Percentiles rank a stretch among this genome's conserved stretches.
Conservation (phyloP, 2,113 vertebrate species). For the Peromyscus leucopus region DNA sequence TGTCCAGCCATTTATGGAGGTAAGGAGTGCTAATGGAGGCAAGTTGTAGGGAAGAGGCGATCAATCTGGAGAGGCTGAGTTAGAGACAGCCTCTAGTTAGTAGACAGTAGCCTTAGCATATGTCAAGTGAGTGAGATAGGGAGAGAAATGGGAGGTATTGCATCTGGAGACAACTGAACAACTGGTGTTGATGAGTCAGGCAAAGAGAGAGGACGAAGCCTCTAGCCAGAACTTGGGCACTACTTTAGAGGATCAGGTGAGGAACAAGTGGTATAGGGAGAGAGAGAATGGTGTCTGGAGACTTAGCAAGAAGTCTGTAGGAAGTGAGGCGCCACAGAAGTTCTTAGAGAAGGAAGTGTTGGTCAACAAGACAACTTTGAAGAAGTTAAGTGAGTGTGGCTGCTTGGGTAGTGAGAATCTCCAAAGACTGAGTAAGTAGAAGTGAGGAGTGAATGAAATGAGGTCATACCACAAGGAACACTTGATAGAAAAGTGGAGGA, state of each 20-base stretch:
- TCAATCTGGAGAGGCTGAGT: neutral
- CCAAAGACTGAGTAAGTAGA: neutral
- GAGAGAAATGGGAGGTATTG: neutral
- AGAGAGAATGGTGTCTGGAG: neutral
- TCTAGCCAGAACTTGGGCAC: neutral
- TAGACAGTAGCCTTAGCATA: neutral
- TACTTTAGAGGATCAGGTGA: neutral
- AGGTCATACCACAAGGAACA: neutral
- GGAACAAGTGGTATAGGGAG: neutral
- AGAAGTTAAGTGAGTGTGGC: neutral
- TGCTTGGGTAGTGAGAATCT: neutral
- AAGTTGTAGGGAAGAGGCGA: neutral
- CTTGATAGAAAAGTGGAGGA: neutral
- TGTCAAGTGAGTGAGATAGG: neutral
- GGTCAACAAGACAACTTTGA: neutral
- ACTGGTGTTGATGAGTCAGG: neutral
- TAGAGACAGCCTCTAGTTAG: neutral
- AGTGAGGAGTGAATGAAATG: neutral
- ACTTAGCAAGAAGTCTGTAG: neutral
- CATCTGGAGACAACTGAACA: neutral
- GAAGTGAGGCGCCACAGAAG: neutral
- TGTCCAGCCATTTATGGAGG: neutral
- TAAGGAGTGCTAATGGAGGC: neutral
- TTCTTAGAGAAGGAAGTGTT: neutral
- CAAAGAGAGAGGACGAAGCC: neutral